These are phyloP conservation scores for Panthera tigris DNA, from an alignment of 2,113 vertebrate species.

Conservation along the genomic window DNA sequence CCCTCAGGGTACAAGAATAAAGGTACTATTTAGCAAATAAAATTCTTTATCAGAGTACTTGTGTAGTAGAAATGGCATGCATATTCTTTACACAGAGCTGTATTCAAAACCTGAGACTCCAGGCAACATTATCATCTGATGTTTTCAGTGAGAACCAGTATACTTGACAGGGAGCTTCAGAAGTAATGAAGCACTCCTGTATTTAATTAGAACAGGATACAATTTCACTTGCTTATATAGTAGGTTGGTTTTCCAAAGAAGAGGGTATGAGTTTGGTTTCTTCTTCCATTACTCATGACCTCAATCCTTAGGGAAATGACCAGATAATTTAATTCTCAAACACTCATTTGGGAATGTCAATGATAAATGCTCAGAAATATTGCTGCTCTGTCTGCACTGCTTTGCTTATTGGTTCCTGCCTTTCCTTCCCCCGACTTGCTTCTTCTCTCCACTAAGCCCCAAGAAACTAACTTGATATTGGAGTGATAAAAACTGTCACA, in stretches of 20 bases:
- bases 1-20: background rate
- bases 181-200: conserved; percentile 27
- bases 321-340: conserved; percentile 58
- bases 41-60: background rate
- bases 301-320: conserved; percentile 59
- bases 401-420: background rate
- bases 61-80: background rate
- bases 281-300: conserved; percentile 59
- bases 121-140: background rate
- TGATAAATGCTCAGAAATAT: conserved; percentile 51
- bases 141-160: background rate
- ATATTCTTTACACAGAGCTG: background rate
- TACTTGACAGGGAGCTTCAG: background rate
- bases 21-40: background rate
- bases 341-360: conserved; percentile 37
- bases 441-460: background rate
- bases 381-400: background rate
- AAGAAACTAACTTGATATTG: conserved; percentile 22
- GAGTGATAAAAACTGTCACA: conserved; percentile 25
- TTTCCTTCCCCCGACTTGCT: background rate
- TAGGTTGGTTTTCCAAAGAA: conserved; percentile 59
- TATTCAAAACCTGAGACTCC: background rate
- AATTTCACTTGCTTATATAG: conserved; percentile 53
- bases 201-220: conserved; percentile 76
- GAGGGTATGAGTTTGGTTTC: background rate